phyloP scores from a whole-genome alignment of 2,888 invertebrate species.

The Heteromyza rotundicornis region DNA sequence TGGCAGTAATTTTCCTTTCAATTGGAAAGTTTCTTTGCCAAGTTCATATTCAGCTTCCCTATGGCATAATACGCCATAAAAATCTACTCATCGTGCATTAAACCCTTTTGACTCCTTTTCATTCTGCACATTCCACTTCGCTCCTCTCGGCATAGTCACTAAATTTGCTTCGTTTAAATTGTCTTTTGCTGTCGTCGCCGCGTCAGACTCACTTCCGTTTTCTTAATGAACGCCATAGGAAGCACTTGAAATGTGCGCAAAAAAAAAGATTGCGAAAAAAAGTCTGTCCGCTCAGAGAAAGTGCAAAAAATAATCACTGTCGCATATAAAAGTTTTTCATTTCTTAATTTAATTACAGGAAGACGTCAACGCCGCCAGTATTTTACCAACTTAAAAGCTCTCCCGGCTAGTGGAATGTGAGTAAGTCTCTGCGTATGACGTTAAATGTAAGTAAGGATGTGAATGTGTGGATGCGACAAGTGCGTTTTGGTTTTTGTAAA shows the following conservation, averaged over 20 bases:
- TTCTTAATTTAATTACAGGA: slow-evolving; percentile 12
- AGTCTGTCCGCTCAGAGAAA: background rate
- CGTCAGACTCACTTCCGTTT: slow-evolving; percentile 12
- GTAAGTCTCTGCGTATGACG: too few species aligned
- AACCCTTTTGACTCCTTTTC: slow-evolving; percentile 4
- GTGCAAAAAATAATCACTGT: slow-evolving; percentile 2
- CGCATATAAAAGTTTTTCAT: slow-evolving; percentile 9
- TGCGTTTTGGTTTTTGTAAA: background rate
- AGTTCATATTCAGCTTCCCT: background rate
- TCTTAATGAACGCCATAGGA: slow-evolving; percentile 11
- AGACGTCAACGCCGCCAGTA: slow-evolving; percentile 3
- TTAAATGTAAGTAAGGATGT: too few species aligned
- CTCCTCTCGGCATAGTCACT: too few species aligned
- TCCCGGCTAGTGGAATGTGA: too few species aligned
- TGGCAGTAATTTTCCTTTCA: background rate
- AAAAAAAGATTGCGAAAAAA: background rate
- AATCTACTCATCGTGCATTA: background rate
- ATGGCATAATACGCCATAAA: background rate
- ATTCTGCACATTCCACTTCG: too few species aligned
- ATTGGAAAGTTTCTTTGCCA: background rate
- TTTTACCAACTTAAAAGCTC: background rate
- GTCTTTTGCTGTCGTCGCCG: slow-evolving; percentile 3
- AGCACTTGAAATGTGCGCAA: background rate
- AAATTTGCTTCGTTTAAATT: slow-evolving; percentile 7
- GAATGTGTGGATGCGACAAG: background rate